Percentiles rank a stretch among this genome's conserved stretches.
Conservation (phyloP, 2,888 invertebrate species). For the Drosophila infuscata region DNA sequence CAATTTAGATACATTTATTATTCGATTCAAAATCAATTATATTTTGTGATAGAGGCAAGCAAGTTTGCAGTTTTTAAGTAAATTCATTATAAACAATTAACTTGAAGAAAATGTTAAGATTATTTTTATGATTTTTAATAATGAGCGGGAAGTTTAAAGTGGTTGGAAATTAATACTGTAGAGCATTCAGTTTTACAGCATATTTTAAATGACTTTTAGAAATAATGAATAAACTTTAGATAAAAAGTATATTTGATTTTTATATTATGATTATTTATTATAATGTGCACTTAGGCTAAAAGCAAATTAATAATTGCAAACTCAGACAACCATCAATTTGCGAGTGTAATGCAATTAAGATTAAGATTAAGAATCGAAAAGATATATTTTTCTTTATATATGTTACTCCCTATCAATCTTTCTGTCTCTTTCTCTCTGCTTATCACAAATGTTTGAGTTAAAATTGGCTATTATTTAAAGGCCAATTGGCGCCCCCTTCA, state of each 20-base stretch:
- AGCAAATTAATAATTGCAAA: background rate
- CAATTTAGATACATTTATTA: background rate
- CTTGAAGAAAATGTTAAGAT: too few relatives aligned
- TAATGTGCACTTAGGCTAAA: background rate
- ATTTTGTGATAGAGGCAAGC: background rate
- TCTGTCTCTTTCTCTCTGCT: too few relatives aligned
- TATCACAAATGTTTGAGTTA: background rate
- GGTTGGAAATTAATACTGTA: too few relatives aligned
- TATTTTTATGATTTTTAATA: background rate
- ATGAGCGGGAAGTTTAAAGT: background rate
- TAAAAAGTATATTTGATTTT: too few relatives aligned
- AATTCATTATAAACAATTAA: too few relatives aligned
- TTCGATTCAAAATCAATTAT: background rate
- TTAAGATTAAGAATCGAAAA: too few relatives aligned
- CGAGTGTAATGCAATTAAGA: background rate
- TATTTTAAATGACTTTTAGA: background rate
- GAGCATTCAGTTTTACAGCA: background rate
- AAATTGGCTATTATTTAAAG: background rate
- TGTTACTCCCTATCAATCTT: background rate
- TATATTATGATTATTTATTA: too few relatives aligned
- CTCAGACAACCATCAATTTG: background rate
- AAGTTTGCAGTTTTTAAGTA: too few relatives aligned
- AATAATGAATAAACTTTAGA: background rate
- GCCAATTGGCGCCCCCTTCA: slow-evolving; percentile 12
- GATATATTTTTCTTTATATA: background rate